Conservation (phyloP, 2,113 vertebrate genomes). For the Pangasianodon gigas region DNA sequence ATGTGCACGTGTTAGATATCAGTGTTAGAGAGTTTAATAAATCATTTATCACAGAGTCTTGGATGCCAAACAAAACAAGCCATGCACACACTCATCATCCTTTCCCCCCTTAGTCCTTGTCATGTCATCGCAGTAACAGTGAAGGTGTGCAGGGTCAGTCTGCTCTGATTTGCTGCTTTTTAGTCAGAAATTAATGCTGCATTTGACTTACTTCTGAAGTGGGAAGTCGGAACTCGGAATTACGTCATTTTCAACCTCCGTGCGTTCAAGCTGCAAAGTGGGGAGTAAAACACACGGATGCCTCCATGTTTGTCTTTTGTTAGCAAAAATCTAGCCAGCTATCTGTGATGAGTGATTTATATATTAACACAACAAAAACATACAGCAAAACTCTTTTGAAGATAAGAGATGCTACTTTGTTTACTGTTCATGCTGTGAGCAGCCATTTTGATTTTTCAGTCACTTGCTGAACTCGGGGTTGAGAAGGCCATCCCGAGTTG, state of each 20-base stretch:
- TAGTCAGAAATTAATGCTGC: conserved; percentile 25
- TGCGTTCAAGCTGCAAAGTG: neutral
- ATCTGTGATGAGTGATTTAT: neutral
- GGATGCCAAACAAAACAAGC: neutral
- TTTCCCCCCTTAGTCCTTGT: neutral
- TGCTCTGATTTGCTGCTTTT: conserved; percentile 9
- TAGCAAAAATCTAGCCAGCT: neutral
- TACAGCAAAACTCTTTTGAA: neutral
- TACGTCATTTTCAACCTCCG: neutral
- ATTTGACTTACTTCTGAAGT: neutral
- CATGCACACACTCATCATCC: too few relatives aligned
- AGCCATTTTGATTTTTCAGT: neutral
- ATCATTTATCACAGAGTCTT: neutral
- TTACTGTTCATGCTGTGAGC: neutral
- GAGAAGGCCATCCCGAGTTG: neutral
- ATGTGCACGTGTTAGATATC: neutral
- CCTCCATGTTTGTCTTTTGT: neutral
- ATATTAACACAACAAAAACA: neutral
- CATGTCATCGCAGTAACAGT: neutral
- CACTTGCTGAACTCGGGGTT: neutral
- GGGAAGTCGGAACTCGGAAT: neutral
- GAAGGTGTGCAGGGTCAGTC: neutral
- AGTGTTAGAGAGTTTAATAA: neutral
- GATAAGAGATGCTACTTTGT: neutral
- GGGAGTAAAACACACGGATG: neutral